Evolutionary conservation across 2,797 vertebrate genomes (phyloP).

Genomic region (Psittacula echo): DNA sequence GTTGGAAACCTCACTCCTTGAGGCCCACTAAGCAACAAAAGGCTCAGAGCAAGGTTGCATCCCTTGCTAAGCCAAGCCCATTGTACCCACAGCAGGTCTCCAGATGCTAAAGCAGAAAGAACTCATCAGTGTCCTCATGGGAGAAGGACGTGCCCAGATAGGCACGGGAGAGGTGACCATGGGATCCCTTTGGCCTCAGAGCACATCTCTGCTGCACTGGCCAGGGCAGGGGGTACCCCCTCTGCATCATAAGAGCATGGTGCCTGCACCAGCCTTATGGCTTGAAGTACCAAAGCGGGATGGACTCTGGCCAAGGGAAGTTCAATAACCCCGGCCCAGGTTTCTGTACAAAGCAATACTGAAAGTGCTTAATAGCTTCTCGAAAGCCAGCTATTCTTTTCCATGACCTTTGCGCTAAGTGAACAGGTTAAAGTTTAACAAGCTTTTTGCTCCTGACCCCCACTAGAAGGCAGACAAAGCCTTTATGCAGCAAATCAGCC

Average conservation of each 20-base stretch:
- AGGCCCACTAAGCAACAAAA: neutral
- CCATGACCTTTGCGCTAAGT: neutral
- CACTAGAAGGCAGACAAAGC: neutral
- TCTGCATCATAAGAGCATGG: fast-evolving
- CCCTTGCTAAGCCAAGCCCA: neutral
- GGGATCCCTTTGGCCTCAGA: neutral
- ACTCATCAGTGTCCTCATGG: fast-evolving
- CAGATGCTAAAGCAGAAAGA: fast-evolving
- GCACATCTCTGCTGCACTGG: neutral
- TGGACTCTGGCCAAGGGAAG: neutral
- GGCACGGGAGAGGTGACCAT: fast-evolving
- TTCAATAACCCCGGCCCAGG: neutral
- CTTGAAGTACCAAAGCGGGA: neutral
- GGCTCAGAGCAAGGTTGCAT: neutral
- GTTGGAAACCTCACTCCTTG: fast-evolving
- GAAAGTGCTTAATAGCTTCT: neutral
- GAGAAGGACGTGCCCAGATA: fast-evolving
- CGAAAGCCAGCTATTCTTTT: neutral
- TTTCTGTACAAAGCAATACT: neutral
- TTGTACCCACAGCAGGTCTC: neutral
- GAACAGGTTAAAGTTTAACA: conserved; percentile 49
- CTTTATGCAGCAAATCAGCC: neutral
- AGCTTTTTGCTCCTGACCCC: neutral
- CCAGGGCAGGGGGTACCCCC: neutral
- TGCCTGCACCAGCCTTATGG: neutral